These are phyloP conservation scores for Plemyria rubiginata DNA, from an alignment of 2,888 invertebrate genomes.

Conservation along the genomic window DNA sequence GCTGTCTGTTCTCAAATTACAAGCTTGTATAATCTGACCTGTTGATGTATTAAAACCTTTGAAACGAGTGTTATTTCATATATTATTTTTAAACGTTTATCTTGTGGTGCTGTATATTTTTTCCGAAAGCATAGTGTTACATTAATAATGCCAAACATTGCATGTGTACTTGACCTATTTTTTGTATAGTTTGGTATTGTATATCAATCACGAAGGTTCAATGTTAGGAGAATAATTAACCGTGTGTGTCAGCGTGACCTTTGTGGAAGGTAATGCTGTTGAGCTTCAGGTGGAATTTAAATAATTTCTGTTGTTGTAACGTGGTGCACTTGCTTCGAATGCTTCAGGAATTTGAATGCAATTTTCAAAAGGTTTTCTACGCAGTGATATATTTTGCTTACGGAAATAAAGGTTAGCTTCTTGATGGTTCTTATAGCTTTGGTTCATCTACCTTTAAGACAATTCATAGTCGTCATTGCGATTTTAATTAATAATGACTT, in stretches of 20 bases:
- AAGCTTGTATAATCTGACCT: background rate
- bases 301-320: conserved; percentile 17
- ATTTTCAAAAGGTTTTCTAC: too few species aligned
- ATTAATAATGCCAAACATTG: conserved; percentile 36
- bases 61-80: conserved; percentile 16
- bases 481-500: too few species aligned
- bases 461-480: too few species aligned
- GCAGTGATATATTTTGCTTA: too few species aligned
- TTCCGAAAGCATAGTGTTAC: conserved; percentile 29
- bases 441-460: too few species aligned
- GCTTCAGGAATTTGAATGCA: conserved; percentile 1
- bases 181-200: conserved; percentile 30
- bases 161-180: conserved; percentile 48
- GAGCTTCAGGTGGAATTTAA: conserved; percentile 34
- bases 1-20: too few species aligned
- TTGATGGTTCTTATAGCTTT: background rate
- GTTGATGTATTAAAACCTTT: conserved; percentile 3
- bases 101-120: conserved; percentile 7
- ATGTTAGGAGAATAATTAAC: conserved; percentile 31
- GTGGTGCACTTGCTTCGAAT: background rate
- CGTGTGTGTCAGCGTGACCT: conserved; percentile 33
- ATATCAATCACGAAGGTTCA: conserved; percentile 39
- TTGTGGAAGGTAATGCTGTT: conserved; percentile 33
- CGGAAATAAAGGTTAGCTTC: background rate
- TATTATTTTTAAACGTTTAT: background rate